Base-by-base conservation (phyloP, 2,797 vertebrate genomes). In the Rhinoraja longicauda region DNA sequence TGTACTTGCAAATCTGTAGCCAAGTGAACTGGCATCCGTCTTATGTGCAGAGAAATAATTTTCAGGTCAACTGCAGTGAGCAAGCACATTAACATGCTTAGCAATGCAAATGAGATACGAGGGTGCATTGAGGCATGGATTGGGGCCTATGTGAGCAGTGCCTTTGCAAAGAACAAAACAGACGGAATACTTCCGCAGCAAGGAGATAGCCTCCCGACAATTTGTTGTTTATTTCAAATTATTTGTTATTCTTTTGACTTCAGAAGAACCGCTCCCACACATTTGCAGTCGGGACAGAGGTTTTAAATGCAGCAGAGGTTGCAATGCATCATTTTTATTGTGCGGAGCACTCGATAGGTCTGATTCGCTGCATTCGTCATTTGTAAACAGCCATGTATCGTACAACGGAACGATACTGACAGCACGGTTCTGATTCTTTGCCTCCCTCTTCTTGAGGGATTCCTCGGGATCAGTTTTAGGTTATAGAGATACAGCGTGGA, bases 1-100 rank as follows among this genome's bases (percentile, higher is more conserved):
- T 91, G 90, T 70, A 73, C 24, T 91, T 91, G 67, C 90, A 91
- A 72, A 91, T 91, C 67, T 91, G 64, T 73, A 36, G 90, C 70
- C 64, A 73, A 73, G 45, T 39, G 90, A 19, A 67, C 67, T 73
- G 84, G 59, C 84, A 67, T 88, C 36, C 84, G 62, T 88, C 59
- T 88, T 88, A 88, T 15, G n/a, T 64, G 59, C 62, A 88, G 84
- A 88, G 67, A 88, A 88, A 88, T 67, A 67, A 67, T 91, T 70
- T 91, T 91, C 39, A 72, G 90, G 90, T 91, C 90, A 91, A 91
- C 90, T 24, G 73, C 24, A 45, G 90, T 17, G 90, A 73, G 90
- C 64, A 53, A 72, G 67, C 90, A 91, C 24, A 70, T 91, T 70
- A 91, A 91, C 70, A 53, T 39, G 67, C 36, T 73, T 91, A 72